Percentiles rank a stretch among this genome's conserved stretches.
phyloP scores from a whole-genome alignment of 2,113 vertebrate species.

The Paracanthobrama guichenoti region DNA sequence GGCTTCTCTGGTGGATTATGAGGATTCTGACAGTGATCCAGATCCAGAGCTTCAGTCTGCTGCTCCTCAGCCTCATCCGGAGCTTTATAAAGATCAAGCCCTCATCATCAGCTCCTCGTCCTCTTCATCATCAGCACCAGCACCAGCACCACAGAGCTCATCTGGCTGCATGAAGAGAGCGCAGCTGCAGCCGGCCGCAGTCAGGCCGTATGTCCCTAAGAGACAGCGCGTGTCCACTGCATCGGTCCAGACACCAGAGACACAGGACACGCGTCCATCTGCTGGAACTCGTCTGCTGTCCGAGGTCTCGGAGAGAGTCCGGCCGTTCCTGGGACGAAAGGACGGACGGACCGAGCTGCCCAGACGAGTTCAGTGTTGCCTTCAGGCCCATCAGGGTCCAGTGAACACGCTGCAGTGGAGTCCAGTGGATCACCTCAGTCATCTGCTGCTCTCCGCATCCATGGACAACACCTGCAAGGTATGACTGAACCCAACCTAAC shows the following conservation, averaged over 20 bases:
- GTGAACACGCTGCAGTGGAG: constrained; percentile 90
- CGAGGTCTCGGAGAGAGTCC: constrained; percentile 78
- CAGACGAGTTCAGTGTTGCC: constrained; percentile 72
- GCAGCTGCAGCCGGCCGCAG: constrained; percentile 49
- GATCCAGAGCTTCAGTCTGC: background rate
- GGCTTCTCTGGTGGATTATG: constrained; percentile 89
- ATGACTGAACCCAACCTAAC: constrained; percentile 47
- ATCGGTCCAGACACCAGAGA: constrained; percentile 2
- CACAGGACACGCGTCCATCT: constrained; percentile 30
- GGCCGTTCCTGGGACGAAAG: constrained; percentile 77
- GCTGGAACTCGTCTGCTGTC: constrained; percentile 60
- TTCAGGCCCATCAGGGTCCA: constrained; percentile 82
- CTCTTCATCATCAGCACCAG: background rate
- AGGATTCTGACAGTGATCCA: constrained; percentile 85
- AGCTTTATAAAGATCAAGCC: background rate
- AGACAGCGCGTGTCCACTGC: constrained; percentile 72
- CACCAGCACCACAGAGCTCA: background rate
- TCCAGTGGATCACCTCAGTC: constrained; percentile 81
- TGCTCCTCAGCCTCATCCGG: no score
- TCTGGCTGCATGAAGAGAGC: constrained; percentile 61
- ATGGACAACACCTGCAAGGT: constrained; percentile 97
- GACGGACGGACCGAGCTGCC: constrained; percentile 75
- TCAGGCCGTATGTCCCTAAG: constrained; percentile 88
- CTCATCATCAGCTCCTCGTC: background rate
- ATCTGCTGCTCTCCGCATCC: constrained; percentile 90